Base-by-base conservation (phyloP, 1,140 invertebrate species). In the Penaeus japonicus region DNA sequence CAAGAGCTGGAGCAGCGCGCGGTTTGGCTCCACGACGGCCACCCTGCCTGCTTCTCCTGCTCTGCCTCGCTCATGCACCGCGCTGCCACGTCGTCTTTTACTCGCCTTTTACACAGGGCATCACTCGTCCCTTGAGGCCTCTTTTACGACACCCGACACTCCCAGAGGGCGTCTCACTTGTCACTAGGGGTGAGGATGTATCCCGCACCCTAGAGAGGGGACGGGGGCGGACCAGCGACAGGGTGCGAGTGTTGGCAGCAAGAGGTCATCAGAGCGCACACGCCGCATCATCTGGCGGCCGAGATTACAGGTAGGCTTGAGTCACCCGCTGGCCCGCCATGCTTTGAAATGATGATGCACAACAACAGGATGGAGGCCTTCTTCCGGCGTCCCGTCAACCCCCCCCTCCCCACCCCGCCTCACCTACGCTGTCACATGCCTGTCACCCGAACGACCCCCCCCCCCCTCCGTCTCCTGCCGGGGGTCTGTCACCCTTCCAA, bases 221-320 rank as follows among this genome's bases (percentile, higher is more conserved):
- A 35, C 18, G 5, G 12, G 27, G 22, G 30, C 35, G 77, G 32
- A 35, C n/a, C 17, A 18, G 77, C 47, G 32, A 18, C 24, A 15
- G 5, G 65, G 70, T 62, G 83, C 39, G 83, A 53, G 39, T 12
- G 65, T 18, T 24, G 83, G 83, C 65, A 84, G 75, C 83, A 27
- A 18, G 39, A 27, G 12, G 39, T 35, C 80, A 82, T 84, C 47
- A 84, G 62, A 73, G 65, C 83, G 65, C 83, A 75, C 65, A 55
- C 47, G n/a, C 83, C 32, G 83, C 83, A 39, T 47, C 47, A 47
- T 84, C 83, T 84, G 59, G 83, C 65, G 53, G 83, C 20, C 22
- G 65, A 70, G 53, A 84, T 55, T 73, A 84, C 83, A 75, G 65
- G 83, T 75, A 53, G 83, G 65, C 39, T 84, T 75, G 83, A 84